Base-by-base conservation (phyloP, 2,888 invertebrate genomes). In the Ethmia dodecea region DNA sequence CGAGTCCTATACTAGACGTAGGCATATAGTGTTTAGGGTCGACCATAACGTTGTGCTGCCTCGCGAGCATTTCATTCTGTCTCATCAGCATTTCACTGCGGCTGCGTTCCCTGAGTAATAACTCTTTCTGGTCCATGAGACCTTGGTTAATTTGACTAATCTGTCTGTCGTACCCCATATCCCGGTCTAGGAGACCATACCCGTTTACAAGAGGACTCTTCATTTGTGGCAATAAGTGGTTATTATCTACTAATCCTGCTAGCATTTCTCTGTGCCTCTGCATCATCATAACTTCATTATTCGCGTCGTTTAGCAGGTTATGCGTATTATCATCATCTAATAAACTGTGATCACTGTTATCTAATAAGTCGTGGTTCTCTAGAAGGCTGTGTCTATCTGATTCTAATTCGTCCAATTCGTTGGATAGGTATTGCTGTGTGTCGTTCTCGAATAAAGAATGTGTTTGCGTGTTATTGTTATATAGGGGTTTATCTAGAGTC, bases 331-430 rank as follows among this genome's bases (percentile, higher is more conserved):
- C 83, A 35, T 84, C 83, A 13, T 86, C 86, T 26, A 86, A 37
- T 6, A 86, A 45, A 26, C 76, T 77, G 67, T 83, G 86, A 40
- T 86, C 84, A 34, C 79, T 83, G 57, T 64, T 81, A 32, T 86
- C 83, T 55, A 86, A 54, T 34, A 86, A 44, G 42, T 83, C 81
- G 49, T 87, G 84, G 45, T 77, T 84, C 37, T 87, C 87, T 49
- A 87, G 51, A 37, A 87, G 51, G 47, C 81, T 83, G 55, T 87
- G 86, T 55, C 86, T 69, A 39, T 87, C 86, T n/a, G 83, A 83
- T 60, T 84, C 84, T 34, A 84, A 42, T 47, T 86, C 86, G 36
- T 86, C 81, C 47, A 86, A 54, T 46, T 86, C 84, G 41, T 74
- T 79, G 39, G 76, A 60, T 35, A 84, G 60, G 53, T 72, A 83